phyloP scores from a whole-genome alignment of 2,888 invertebrate genomes.

The Pseudanteris insignis region DNA sequence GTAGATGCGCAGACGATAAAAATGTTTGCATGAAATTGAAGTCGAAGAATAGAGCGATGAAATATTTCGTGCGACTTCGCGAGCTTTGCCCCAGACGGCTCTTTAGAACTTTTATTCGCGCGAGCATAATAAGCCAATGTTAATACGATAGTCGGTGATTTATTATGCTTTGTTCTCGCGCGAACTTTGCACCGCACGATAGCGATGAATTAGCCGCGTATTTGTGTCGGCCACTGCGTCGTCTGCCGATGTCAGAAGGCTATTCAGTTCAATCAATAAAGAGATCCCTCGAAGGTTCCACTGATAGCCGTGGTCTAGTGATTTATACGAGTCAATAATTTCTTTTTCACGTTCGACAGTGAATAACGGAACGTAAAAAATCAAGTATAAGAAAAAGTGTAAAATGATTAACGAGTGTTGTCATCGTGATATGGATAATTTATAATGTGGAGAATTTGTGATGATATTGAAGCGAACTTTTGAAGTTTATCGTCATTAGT shows the following conservation, averaged over 20 bases:
- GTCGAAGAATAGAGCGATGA: constrained; percentile 15
- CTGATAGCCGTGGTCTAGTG: background rate
- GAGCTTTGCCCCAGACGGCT: constrained; percentile 32
- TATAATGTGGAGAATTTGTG: no score
- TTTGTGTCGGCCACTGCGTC: constrained; percentile 23
- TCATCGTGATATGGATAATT: no score
- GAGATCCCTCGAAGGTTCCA: constrained; percentile 1
- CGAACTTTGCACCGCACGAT: constrained; percentile 36
- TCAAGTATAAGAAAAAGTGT: no score
- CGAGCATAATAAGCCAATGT: constrained; percentile 37
- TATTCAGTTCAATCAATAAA: constrained; percentile 15
- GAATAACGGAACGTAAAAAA: no score
- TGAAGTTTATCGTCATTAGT: no score
- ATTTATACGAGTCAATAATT: no score
- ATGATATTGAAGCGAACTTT: no score
- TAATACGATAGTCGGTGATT: constrained; percentile 37
- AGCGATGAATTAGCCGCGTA: constrained; percentile 28
- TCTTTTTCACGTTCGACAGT: background rate
- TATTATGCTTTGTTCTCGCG: constrained; percentile 42
- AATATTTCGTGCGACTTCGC: constrained; percentile 12
- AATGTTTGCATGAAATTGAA: no score
- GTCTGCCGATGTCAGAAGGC: constrained; percentile 28
- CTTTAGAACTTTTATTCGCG: constrained; percentile 29
- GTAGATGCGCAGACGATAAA: constrained; percentile 4
- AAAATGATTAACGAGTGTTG: no score